A percentile compares a stretch with the other conserved stretches of the same genome.
Evolutionary conservation across 2,797 vertebrate genomes (phyloP).

Genomic region (Allobates femoralis): DNA sequence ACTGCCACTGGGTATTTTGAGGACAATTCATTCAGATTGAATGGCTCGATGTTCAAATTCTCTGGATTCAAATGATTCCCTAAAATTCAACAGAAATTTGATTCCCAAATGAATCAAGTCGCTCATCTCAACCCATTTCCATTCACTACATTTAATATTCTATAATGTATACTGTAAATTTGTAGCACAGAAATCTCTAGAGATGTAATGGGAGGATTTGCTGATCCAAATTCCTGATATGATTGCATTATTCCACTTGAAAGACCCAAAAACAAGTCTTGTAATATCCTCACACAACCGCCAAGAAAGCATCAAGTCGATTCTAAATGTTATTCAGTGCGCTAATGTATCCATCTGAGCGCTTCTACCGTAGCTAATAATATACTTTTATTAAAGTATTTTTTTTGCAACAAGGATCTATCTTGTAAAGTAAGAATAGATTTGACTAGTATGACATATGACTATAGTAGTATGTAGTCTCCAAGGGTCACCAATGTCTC

Average conservation of each 20-base stretch:
- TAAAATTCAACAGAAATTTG: too few relatives aligned
- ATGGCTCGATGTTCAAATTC: too few relatives aligned
- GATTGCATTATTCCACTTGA: constrained; percentile 56
- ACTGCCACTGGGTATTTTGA: too few relatives aligned
- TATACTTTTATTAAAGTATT: not conserved
- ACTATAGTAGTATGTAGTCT: too few relatives aligned
- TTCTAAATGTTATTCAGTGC: not conserved
- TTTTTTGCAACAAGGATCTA: too few relatives aligned
- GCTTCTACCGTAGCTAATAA: not conserved
- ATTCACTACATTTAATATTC: not conserved
- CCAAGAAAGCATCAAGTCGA: not conserved
- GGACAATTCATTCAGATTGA: too few relatives aligned
- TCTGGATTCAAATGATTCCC: too few relatives aligned
- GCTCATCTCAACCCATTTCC: not conserved
- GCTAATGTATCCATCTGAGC: not conserved
- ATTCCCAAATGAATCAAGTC: too few relatives aligned
- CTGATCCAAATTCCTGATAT: constrained; percentile 44
- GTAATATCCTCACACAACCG: constrained; percentile 28
- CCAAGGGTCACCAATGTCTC: too few relatives aligned
- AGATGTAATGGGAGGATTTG: constrained; percentile 5
- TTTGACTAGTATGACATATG: too few relatives aligned
- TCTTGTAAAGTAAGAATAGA: too few relatives aligned
- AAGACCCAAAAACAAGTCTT: constrained; percentile 35
- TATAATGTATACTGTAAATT: not conserved
- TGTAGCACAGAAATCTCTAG: not conserved